Evolutionary conservation across 2,888 invertebrate genomes (phyloP).

Genomic region (Diachrysia chrysitis): DNA sequence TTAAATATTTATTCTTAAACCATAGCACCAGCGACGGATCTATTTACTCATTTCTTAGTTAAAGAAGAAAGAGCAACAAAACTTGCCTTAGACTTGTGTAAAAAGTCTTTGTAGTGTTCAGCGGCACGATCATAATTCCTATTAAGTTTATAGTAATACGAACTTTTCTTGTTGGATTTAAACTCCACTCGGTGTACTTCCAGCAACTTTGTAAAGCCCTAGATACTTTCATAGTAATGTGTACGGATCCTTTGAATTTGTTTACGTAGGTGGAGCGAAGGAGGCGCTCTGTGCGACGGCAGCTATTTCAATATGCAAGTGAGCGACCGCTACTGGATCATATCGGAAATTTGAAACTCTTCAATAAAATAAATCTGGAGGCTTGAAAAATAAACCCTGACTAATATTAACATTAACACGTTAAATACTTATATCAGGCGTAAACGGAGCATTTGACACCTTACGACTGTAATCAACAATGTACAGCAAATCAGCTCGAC

Average conservation of each 20-base stretch:
- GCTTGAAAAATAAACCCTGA: slow-evolving; percentile 9
- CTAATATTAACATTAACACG: background rate
- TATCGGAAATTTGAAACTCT: slow-evolving; percentile 39
- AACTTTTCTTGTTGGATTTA: background rate
- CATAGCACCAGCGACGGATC: background rate
- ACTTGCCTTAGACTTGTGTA: background rate
- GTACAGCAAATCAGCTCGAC: background rate
- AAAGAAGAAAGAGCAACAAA: background rate
- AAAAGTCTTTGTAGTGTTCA: background rate
- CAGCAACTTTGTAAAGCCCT: slow-evolving; percentile 5
- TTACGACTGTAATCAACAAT: background rate
- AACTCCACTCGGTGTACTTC: background rate
- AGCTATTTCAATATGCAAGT: slow-evolving; percentile 53
- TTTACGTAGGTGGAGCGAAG: slow-evolving; percentile 36
- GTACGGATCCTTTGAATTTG: slow-evolving; percentile 43
- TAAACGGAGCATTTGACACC: background rate
- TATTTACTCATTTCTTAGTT: background rate
- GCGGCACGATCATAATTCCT: background rate
- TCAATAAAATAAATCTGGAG: slow-evolving; percentile 23
- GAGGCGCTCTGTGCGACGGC: slow-evolving; percentile 16
- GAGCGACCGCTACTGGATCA: slow-evolving; percentile 24
- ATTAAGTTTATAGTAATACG: background rate
- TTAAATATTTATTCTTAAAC: background rate
- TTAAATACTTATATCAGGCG: background rate
- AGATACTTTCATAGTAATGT: slow-evolving; percentile 26